These are phyloP conservation scores for Helleia helle DNA, from an alignment of 2,888 invertebrate genomes.

Conservation along the genomic window DNA sequence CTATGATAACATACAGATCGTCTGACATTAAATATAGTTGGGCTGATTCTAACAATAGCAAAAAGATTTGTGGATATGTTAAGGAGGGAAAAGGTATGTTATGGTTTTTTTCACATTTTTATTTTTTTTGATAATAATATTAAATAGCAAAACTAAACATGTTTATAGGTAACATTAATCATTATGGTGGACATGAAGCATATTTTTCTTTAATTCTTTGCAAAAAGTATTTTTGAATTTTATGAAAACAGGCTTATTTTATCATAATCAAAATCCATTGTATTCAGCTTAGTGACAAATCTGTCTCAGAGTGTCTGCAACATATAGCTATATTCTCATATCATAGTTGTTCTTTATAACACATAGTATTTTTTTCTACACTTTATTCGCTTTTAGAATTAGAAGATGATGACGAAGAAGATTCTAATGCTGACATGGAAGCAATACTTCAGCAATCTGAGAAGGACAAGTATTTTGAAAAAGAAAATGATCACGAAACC, in stretches of 20 bases:
- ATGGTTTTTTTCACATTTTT: background rate
- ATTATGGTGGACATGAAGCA: too few species aligned
- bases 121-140: too few species aligned
- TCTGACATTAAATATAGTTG: slow-evolving; percentile 92
- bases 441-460: slow-evolving; percentile 48
- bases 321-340: background rate
- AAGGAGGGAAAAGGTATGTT: slow-evolving; percentile 81
- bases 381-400: slow-evolving; percentile 42
- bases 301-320: too few species aligned
- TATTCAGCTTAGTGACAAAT: too few species aligned
- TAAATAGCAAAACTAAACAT: too few species aligned
- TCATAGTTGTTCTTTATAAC: slow-evolving; percentile 1
- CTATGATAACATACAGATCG: slow-evolving; percentile 92
- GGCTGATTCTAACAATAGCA: slow-evolving; percentile 72
- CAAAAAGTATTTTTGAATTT: too few species aligned
- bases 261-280: too few species aligned
- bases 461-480: slow-evolving; percentile 54
- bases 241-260: too few species aligned
- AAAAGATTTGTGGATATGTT: slow-evolving; percentile 84
- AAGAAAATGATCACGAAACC: slow-evolving; percentile 25
- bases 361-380: too few species aligned
- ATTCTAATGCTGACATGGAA: slow-evolving; percentile 37
- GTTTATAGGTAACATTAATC: too few species aligned
- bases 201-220: too few species aligned
- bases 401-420: slow-evolving; percentile 43